phyloP scores from a whole-genome alignment of 2,113 vertebrate genomes.

The Oreochromis tanganicae region DNA sequence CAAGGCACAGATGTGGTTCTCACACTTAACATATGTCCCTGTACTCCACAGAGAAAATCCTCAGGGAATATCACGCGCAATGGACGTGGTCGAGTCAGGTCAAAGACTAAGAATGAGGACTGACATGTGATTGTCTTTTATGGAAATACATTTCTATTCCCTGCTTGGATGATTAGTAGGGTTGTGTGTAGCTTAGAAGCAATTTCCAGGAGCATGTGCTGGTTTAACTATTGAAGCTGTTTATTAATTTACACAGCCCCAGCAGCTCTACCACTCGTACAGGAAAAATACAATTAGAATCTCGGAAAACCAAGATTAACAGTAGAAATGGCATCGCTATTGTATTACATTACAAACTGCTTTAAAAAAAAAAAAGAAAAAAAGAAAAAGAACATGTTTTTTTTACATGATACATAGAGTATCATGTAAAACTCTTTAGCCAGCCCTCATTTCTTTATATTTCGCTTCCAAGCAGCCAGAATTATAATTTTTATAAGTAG shows the following conservation, averaged over 20 bases:
- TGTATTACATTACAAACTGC: neutral
- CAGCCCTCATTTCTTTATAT: neutral
- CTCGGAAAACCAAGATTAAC: neutral
- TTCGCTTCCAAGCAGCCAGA: neutral
- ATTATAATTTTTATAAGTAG: neutral
- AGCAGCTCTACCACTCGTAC: neutral
- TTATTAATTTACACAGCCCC: constrained; percentile 20
- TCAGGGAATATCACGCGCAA: neutral
- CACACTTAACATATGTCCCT: constrained; percentile 12
- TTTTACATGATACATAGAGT: neutral
- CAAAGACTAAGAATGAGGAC: neutral
- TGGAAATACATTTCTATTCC: neutral
- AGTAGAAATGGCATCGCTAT: neutral
- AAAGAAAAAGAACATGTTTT: neutral
- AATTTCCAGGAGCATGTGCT: neutral
- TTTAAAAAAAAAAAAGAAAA: fast-evolving
- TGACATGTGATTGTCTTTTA: neutral
- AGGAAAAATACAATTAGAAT: neutral
- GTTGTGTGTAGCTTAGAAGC: neutral
- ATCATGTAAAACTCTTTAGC: neutral
- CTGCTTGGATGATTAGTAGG: neutral
- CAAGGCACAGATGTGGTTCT: constrained; percentile 22
- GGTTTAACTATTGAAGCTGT: constrained; percentile 17
- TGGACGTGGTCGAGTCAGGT: neutral
- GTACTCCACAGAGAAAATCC: neutral